A percentile compares a stretch with the other conserved stretches of the same genome.
Evolutionary conservation across 2,113 vertebrate species (phyloP).

Genomic region (Oreotragus oreotragus): DNA sequence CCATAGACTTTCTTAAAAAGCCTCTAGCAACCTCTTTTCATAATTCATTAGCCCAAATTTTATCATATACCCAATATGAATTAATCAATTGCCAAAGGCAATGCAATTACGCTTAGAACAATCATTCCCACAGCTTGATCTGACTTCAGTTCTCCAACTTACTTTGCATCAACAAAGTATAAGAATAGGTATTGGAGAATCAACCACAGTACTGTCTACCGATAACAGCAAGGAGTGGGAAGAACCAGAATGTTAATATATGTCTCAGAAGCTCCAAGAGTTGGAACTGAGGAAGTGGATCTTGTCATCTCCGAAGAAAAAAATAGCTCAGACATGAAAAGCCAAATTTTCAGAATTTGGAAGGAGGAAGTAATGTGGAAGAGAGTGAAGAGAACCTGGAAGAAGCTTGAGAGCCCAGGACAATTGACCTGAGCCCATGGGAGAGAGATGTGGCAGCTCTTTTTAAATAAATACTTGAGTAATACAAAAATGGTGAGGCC

Average conservation of each 20-base stretch:
- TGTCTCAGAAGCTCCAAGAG: neutral
- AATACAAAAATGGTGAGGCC: accelerated
- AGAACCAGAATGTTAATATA: neutral
- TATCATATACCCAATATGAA: neutral
- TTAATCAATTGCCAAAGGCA: neutral
- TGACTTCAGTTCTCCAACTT: neutral
- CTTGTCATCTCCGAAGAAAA: neutral
- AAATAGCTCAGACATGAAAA: neutral
- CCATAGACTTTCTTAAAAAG: neutral
- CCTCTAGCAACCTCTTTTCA: neutral
- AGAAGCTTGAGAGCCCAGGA: neutral
- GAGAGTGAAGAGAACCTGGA: neutral
- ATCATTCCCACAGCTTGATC: neutral
- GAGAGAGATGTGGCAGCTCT: neutral
- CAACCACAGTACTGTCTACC: accelerated
- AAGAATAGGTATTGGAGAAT: neutral
- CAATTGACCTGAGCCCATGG: accelerated
- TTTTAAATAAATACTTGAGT: no score
- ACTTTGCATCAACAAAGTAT: neutral
- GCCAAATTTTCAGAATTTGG: neutral
- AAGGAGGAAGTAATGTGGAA: neutral
- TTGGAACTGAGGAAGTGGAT: neutral
- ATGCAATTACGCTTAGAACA: neutral
- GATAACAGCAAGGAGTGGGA: neutral
- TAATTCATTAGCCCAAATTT: neutral